phyloP scores from a whole-genome alignment of 2,113 vertebrate genomes.

The Gopherus evgoodei region DNA sequence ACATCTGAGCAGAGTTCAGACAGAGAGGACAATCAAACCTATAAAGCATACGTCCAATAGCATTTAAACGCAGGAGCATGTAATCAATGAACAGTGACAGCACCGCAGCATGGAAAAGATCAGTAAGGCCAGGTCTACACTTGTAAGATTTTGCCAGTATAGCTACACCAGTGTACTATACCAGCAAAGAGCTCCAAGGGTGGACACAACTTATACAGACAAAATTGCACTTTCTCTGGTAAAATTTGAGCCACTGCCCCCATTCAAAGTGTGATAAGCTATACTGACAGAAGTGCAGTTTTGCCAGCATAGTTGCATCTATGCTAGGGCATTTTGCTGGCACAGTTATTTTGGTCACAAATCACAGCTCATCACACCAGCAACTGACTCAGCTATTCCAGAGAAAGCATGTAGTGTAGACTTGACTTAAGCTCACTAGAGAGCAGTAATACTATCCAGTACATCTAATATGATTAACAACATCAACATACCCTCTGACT shows the following conservation, averaged over 20 bases:
- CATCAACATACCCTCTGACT: background rate
- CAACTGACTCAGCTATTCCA: background rate
- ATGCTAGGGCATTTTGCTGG: background rate
- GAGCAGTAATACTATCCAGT: background rate
- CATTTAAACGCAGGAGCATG: background rate
- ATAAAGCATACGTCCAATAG: background rate
- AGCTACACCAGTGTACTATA: background rate
- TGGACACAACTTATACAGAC: rapidly evolving
- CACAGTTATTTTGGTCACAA: constrained; percentile 10
- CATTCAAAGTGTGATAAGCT: background rate
- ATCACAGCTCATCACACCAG: background rate
- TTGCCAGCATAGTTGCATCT: background rate
- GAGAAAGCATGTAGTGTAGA: background rate
- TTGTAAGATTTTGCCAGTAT: background rate
- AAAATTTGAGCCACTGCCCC: background rate
- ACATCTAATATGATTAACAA: background rate
- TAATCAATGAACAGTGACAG: background rate
- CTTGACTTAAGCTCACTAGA: background rate
- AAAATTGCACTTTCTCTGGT: background rate
- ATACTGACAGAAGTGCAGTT: background rate
- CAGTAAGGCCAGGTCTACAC: background rate
- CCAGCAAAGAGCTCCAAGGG: rapidly evolving
- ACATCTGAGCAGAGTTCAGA: background rate
- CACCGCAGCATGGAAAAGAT: background rate
- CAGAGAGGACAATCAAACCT: background rate